phyloP scores from a whole-genome alignment of 2,888 invertebrate genomes.

The Galerucella nymphaeae region DNA sequence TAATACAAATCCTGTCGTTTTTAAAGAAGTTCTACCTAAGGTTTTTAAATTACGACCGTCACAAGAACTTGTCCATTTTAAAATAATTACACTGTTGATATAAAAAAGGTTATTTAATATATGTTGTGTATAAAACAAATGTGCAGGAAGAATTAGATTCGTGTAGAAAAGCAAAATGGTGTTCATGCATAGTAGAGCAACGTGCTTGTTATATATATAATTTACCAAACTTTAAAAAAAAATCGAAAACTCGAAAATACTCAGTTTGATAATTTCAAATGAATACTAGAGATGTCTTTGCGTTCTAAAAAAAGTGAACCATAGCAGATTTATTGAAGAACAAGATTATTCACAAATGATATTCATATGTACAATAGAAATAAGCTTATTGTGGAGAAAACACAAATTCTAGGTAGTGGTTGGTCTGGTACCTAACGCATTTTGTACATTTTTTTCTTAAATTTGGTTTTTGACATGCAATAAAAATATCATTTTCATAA shows the following conservation, averaged over 20 bases:
- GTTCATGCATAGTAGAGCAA: background rate
- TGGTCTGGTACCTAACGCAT: background rate
- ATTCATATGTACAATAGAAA: background rate
- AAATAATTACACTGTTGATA: no score
- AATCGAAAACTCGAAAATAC: background rate
- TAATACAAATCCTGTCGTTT: no score
- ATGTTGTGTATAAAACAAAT: background rate
- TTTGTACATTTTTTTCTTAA: background rate
- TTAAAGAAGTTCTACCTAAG: no score
- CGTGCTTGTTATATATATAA: background rate
- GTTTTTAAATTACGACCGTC: no score
- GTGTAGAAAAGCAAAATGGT: background rate
- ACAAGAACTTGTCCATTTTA: background rate
- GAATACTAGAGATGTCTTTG: background rate
- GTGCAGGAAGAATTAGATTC: background rate
- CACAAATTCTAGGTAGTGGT: background rate
- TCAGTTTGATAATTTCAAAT: background rate
- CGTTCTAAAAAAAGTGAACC: slow-evolving; percentile 1
- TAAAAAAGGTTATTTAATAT: background rate
- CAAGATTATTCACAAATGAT: background rate
- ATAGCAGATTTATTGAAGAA: background rate
- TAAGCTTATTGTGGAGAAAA: background rate
- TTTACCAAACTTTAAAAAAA: background rate
- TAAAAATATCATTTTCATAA: background rate
- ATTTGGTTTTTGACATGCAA: background rate